Percentiles rank a stretch among this genome's conserved stretches.
These are phyloP conservation scores for Germaria angustata DNA, from an alignment of 2,888 invertebrate genomes.

Conservation along the genomic window DNA sequence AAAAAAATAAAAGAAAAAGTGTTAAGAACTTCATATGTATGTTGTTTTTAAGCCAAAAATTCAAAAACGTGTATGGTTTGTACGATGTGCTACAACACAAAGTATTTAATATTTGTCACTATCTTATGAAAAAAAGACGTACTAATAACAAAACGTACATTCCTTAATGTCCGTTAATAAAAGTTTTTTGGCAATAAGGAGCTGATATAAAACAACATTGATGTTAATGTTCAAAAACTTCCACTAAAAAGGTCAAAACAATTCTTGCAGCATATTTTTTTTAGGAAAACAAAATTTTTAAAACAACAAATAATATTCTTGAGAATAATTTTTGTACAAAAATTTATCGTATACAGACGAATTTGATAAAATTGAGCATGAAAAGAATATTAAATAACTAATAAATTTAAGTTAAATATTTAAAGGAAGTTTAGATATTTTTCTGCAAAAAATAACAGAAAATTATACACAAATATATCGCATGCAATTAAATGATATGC, in stretches of 20 bases:
- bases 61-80: background rate
- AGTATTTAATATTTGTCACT: background rate
- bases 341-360: background rate
- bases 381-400: background rate
- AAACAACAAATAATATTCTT: background rate
- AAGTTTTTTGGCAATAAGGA: too few relatives aligned
- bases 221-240: background rate
- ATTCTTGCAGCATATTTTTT: background rate
- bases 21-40: background rate
- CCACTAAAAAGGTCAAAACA: background rate
- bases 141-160: too few relatives aligned
- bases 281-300: background rate
- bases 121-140: too few relatives aligned
- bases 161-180: too few relatives aligned
- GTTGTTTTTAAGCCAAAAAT: background rate
- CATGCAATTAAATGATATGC: too few relatives aligned
- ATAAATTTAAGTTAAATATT: background rate
- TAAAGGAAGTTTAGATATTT: background rate
- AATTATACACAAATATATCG: too few relatives aligned
- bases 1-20: background rate
- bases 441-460: too few relatives aligned
- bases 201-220: background rate
- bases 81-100: background rate
- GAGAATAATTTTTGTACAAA: background rate
- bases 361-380: background rate